phyloP scores from a whole-genome alignment of 2,797 vertebrate species.

The Thamnophis elegans region DNA sequence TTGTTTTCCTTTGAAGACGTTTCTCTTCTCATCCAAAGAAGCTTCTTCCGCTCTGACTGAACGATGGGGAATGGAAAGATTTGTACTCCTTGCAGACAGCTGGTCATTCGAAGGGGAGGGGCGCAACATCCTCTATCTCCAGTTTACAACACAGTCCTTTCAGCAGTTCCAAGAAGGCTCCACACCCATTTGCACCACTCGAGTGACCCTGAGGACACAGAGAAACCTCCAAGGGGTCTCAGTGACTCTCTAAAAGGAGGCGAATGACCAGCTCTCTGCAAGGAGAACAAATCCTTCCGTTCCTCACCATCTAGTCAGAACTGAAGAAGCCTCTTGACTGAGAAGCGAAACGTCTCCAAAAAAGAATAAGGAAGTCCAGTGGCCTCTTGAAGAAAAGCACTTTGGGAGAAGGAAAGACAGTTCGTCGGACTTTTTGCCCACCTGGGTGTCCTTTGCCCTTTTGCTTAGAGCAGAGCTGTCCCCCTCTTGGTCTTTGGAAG shows the following conservation, averaged over 20 bases:
- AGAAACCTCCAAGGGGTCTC: neutral
- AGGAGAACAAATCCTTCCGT: neutral
- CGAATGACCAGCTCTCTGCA: too few species aligned
- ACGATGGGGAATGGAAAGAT: neutral
- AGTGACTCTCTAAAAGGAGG: too few species aligned
- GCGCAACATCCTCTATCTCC: too few species aligned
- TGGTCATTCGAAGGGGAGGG: too few species aligned
- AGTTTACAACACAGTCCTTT: too few species aligned
- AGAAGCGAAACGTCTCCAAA: neutral
- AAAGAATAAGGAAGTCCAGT: neutral
- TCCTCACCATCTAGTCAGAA: neutral
- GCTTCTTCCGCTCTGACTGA: neutral
- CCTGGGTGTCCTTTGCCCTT: neutral
- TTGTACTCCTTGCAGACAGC: neutral
- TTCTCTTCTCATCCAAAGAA: neutral
- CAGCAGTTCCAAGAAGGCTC: too few species aligned
- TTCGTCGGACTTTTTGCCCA: rapidly evolving
- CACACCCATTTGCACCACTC: too few species aligned
- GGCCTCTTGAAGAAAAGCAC: neutral
- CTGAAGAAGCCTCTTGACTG: neutral
- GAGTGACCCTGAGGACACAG: neutral
- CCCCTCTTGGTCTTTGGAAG: neutral
- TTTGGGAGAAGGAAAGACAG: neutral
- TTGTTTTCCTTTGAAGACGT: neutral
- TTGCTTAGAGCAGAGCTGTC: too few species aligned